Percentiles rank a stretch among this genome's conserved stretches.
phyloP scores from a whole-genome alignment of 2,888 invertebrate species.

The Orthosia cruda region DNA sequence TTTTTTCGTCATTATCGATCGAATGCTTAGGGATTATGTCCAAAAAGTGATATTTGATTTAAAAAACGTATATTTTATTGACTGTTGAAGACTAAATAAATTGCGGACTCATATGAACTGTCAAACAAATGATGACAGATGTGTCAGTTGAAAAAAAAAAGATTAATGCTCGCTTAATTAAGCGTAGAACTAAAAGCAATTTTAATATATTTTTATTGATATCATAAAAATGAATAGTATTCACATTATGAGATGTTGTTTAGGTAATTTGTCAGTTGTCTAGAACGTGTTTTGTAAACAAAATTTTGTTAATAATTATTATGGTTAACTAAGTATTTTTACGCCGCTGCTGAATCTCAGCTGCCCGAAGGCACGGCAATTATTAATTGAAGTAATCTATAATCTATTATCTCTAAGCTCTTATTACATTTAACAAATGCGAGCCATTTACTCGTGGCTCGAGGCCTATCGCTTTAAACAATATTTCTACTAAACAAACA shows the following conservation, averaged over 20 bases:
- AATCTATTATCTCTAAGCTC: constrained; percentile 68
- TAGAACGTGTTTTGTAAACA: constrained; percentile 36
- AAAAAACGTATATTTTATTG: constrained; percentile 38
- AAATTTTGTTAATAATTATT: constrained; percentile 16
- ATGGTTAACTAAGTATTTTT: constrained; percentile 42
- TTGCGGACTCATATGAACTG: constrained; percentile 39
- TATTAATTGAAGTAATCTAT: constrained; percentile 71
- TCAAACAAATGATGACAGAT: constrained; percentile 56
- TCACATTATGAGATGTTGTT: constrained; percentile 22
- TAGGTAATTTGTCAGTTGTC: constrained; percentile 6
- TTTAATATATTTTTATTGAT: constrained; percentile 31
- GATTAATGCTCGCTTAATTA: constrained; percentile 31
- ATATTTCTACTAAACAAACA: constrained; percentile 52
- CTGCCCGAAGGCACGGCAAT: constrained; percentile 46
- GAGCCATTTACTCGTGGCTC: constrained; percentile 49
- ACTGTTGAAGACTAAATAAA: constrained; percentile 50
- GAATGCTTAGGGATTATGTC: constrained; percentile 7
- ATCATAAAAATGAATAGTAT: constrained; percentile 15
- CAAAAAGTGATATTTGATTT: constrained; percentile 12
- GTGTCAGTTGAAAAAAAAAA: constrained; percentile 17
- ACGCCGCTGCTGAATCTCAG: constrained; percentile 34
- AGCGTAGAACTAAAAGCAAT: constrained; percentile 40
- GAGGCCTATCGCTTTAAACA: constrained; percentile 48
- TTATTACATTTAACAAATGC: constrained; percentile 68
- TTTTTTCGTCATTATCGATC: constrained; percentile 3